phyloP scores from a whole-genome alignment of 23 tunicate genomes.

The Styela plicata region DNA sequence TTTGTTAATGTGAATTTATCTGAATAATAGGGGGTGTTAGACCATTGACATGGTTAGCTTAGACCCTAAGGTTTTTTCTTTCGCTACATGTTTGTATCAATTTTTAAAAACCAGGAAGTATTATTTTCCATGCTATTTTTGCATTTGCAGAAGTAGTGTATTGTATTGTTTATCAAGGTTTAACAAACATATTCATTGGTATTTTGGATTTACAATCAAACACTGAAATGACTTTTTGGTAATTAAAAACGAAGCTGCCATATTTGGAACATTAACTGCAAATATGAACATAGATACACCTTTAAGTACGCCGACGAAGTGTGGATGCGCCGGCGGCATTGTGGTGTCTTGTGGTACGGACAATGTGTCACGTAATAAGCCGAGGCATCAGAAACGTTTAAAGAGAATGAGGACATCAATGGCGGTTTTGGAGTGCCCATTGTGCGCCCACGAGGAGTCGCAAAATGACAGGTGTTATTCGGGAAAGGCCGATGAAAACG shows the following conservation, averaged over 20 bases:
- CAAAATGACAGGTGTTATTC: neutral
- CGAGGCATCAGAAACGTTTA: neutral
- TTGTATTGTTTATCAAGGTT: too few species aligned
- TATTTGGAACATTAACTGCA: neutral
- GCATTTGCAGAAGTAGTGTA: too few species aligned
- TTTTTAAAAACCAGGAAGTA: too few species aligned
- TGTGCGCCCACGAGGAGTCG: neutral
- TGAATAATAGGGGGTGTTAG: too few species aligned
- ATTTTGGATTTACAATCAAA: too few species aligned
- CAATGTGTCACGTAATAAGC: neutral
- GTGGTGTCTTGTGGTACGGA: conserved; percentile 15
- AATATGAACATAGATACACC: neutral
- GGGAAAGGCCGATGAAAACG: neutral
- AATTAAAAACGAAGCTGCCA: neutral
- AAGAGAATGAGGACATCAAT: neutral
- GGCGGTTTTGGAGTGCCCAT: neutral
- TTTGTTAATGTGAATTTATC: too few species aligned
- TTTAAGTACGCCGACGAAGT: conserved; percentile 1
- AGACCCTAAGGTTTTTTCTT: too few species aligned
- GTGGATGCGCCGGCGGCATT: conserved; percentile 22
- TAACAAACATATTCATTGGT: too few species aligned
- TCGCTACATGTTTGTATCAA: too few species aligned
- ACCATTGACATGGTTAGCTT: too few species aligned
- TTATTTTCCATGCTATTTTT: too few species aligned
- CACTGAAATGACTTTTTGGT: too few species aligned